Evolutionary conservation across 2,113 vertebrate species (phyloP).

Genomic region (Thinocorus orbignyianus): DNA sequence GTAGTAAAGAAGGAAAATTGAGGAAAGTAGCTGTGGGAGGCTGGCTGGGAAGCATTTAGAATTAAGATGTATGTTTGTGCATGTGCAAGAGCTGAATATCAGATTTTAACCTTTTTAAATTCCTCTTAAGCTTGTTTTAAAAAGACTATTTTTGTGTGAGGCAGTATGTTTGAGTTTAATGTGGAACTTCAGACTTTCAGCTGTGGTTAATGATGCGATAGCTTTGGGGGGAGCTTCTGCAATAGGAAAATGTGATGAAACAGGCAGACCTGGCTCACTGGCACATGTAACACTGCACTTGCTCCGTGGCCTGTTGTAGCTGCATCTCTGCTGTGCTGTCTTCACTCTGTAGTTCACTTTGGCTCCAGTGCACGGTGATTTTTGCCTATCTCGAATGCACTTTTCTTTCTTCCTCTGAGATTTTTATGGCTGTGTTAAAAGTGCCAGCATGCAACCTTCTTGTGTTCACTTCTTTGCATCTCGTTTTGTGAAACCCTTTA

Average conservation of each 20-base stretch:
- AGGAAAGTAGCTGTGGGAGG: neutral
- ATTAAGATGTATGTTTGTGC: neutral
- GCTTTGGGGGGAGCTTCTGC: neutral
- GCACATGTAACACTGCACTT: neutral
- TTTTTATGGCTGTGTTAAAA: neutral
- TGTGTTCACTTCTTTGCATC: slow-evolving; percentile 14
- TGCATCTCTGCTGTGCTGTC: neutral
- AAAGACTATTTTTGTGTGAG: neutral
- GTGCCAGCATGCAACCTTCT: slow-evolving; percentile 19
- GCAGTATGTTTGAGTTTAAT: neutral
- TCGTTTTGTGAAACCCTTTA: slow-evolving; percentile 51
- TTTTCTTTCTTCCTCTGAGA: neutral
- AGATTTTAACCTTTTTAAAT: neutral
- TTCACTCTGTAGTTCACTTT: neutral
- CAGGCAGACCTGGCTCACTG: neutral
- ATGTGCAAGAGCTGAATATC: neutral
- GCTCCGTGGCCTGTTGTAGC: neutral
- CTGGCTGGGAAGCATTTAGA: neutral
- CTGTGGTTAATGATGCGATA: neutral
- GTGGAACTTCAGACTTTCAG: neutral
- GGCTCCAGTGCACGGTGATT: neutral
- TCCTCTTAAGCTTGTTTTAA: neutral
- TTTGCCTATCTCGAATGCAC: neutral
- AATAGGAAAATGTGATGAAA: neutral
- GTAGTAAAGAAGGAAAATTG: neutral